These are phyloP conservation scores for Caenorhabditis sinica DNA, from an alignment of 2,888 invertebrate genomes.

Conservation along the genomic window DNA sequence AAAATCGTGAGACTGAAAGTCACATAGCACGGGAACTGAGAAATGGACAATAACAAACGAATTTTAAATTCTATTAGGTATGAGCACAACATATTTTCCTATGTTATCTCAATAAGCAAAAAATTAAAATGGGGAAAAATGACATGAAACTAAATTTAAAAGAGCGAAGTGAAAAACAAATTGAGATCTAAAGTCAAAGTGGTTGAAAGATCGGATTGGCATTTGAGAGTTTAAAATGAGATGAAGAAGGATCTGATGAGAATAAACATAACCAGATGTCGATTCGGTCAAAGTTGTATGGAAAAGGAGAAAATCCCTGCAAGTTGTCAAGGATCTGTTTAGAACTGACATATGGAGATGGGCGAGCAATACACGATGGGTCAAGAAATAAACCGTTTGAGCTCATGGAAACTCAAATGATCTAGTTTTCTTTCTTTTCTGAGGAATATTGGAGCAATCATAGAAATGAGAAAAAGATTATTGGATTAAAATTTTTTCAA, in stretches of 20 bases:
- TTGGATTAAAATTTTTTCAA: too few relatives aligned
- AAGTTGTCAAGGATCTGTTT: conserved; percentile 39
- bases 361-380: conserved; percentile 39
- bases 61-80: conserved; percentile 22
- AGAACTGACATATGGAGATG: conserved; percentile 37
- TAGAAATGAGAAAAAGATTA: not conserved
- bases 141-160: not conserved
- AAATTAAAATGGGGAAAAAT: not conserved
- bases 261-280: conserved; percentile 67
- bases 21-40: not conserved
- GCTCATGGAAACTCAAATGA: conserved; percentile 13
- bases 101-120: too few relatives aligned
- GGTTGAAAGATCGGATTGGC: not conserved
- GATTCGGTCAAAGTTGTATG: conserved; percentile 43
- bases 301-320: conserved; percentile 42
- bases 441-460: not conserved
- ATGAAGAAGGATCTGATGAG: conserved; percentile 51
- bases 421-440: not conserved
- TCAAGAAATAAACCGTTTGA: not conserved
- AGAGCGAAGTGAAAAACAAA: not conserved
- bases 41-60: not conserved
- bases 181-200: conserved; percentile 7
- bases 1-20: not conserved
- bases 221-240: conserved; percentile 54
- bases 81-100: not conserved